Conservation (phyloP, 2,113 vertebrate species). For the Nestor notabilis region DNA sequence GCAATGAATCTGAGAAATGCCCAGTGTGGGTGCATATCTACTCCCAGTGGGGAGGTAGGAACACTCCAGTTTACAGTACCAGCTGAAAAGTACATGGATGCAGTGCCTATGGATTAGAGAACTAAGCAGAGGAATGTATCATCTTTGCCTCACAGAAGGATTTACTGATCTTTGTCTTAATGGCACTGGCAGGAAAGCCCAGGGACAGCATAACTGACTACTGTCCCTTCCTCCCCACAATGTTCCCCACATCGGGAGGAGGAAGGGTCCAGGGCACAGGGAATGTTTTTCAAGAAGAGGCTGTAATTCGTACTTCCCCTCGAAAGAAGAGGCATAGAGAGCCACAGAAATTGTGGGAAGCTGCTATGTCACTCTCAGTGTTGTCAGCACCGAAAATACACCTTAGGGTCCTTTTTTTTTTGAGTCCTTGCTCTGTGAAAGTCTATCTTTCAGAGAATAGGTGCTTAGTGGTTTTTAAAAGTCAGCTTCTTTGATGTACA, state of each 20-base stretch:
- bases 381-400: neutral
- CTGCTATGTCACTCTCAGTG: neutral
- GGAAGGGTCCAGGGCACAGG: neutral
- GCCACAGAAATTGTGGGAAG: neutral
- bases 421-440: neutral
- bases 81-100: neutral
- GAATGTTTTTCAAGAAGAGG: neutral
- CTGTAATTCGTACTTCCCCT: neutral
- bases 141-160: neutral
- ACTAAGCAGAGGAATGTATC: neutral
- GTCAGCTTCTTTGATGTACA: neutral
- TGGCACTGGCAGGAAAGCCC: neutral
- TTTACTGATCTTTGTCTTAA: neutral
- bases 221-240: neutral
- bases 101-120: neutral
- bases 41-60: neutral
- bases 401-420: neutral
- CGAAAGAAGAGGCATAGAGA: neutral
- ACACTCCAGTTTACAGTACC: neutral
- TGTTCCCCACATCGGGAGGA: neutral
- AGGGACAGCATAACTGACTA: neutral
- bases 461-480: neutral
- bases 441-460: neutral
- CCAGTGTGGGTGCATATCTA: neutral
- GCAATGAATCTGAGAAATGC: neutral